Evolutionary conservation across 2,888 invertebrate species (phyloP), one percentile per base, ranked within the genome.

Genomic region (Melipona beecheii): DNA sequence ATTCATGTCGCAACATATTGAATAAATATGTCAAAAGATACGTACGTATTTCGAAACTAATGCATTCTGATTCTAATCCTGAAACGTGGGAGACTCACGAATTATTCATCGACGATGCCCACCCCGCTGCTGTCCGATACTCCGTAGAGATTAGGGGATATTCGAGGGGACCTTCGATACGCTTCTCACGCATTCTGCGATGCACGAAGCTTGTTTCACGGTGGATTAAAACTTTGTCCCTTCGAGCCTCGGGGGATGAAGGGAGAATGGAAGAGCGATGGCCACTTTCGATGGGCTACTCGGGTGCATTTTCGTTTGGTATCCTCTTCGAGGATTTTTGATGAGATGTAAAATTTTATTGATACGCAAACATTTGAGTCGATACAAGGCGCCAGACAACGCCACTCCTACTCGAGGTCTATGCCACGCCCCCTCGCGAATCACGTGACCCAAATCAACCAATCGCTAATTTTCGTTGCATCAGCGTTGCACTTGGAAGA

Each of bases 241-340:
- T 56, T 64, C 70, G 15, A 60, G 31, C 54, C 13, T 21, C 27
- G 9, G 94, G 93, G 66, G 81, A 83, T 84, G 81, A 87, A 83
- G 49, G 9, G 1, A 68, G 54, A 36, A 31, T 36, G 65, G 36
- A 65, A 43, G 36, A 27, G 9, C 0, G 19, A 50, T 11, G 11
- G 50, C 6, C 24, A 11, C 11, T 5, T n/a, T 36, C 36, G 65
- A 21, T 43, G 13, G 5, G 21, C 2, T 65, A 43, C 13, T 36
- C 21, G 4, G n/a, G n/a, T n/a, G 1, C n/a, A n/a, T 2, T 4
- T 5, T 56, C n/a, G 4, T n/a, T 56, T 2, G n/a, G 1, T 2
- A n/a, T 56, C n/a, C n/a, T 56, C 11, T 56, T 56, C 56, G n/a
- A 56, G n/a, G n/a, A 56, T 5, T 56, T 1, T 13, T 56, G 13